Conservation (phyloP, 2,888 invertebrate species). For the Phorcus lineatus region DNA sequence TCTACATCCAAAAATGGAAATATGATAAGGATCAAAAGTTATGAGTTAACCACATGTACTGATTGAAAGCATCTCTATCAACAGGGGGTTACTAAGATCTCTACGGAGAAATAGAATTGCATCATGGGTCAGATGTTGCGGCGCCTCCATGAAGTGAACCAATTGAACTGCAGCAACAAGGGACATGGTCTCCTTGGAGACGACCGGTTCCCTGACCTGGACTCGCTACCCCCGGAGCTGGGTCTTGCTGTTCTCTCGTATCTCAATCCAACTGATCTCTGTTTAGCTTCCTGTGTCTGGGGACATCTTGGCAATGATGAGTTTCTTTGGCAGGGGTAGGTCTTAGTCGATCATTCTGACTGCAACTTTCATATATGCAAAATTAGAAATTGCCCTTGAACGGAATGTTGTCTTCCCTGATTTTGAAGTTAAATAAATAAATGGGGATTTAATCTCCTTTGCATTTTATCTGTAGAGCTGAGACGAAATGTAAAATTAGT, state of each 20-base stretch:
- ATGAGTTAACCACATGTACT: no score
- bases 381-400: no score
- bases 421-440: no score
- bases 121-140: slow-evolving; percentile 53
- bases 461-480: no score
- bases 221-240: slow-evolving; percentile 76
- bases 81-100: no score
- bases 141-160: slow-evolving; percentile 38
- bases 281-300: slow-evolving; percentile 78
- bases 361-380: not conserved
- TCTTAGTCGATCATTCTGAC: not conserved
- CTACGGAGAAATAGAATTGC: no score
- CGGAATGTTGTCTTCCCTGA: no score
- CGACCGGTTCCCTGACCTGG: slow-evolving; percentile 74
- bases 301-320: slow-evolving; percentile 77
- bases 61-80: no score
- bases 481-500: no score
- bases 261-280: slow-evolving; percentile 78
- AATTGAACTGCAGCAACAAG: slow-evolving; percentile 31
- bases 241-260: slow-evolving; percentile 76
- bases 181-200: slow-evolving; percentile 32
- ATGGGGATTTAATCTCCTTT: no score
- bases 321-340: slow-evolving; percentile 76
- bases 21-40: no score
- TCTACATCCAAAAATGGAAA: no score